Evolutionary conservation across 1,140 invertebrate species (phyloP).

Genomic region (Agraylea sexmaculata): DNA sequence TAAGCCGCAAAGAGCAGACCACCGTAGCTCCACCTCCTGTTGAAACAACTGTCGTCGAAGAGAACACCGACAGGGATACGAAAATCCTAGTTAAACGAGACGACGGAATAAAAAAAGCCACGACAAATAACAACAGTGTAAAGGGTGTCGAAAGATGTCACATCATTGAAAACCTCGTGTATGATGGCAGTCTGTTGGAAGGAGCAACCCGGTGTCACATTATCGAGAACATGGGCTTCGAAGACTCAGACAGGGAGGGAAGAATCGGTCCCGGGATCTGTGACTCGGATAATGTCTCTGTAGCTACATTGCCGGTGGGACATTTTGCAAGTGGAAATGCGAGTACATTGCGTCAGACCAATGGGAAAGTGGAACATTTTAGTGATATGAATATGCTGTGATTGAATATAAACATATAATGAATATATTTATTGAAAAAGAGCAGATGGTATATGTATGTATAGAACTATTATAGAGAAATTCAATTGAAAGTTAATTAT

Average conservation of each 20-base stretch:
- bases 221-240: slow-evolving; percentile 38
- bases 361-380: slow-evolving; percentile 1
- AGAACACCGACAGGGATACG: slow-evolving; percentile 3
- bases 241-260: slow-evolving; percentile 30
- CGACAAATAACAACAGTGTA: slow-evolving; percentile 22
- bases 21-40: neutral
- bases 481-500: no score
- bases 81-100: slow-evolving; percentile 1
- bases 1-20: slow-evolving; percentile 8
- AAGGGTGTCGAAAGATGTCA: slow-evolving; percentile 29
- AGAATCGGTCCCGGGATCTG: slow-evolving; percentile 14
- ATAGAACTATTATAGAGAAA: no score
- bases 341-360: slow-evolving; percentile 8
- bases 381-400: neutral
- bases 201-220: slow-evolving; percentile 33
- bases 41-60: neutral
- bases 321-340: slow-evolving; percentile 5
- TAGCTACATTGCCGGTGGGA: slow-evolving; percentile 14
- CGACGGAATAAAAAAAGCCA: neutral
- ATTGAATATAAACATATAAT: no score
- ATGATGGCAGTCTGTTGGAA: slow-evolving; percentile 25
- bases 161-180: slow-evolving; percentile 21
- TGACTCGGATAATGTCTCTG: slow-evolving; percentile 27
- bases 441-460: no score
- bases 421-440: no score